Conservation (phyloP, 2,797 vertebrate genomes). For the Babyrousa celebensis region DNA sequence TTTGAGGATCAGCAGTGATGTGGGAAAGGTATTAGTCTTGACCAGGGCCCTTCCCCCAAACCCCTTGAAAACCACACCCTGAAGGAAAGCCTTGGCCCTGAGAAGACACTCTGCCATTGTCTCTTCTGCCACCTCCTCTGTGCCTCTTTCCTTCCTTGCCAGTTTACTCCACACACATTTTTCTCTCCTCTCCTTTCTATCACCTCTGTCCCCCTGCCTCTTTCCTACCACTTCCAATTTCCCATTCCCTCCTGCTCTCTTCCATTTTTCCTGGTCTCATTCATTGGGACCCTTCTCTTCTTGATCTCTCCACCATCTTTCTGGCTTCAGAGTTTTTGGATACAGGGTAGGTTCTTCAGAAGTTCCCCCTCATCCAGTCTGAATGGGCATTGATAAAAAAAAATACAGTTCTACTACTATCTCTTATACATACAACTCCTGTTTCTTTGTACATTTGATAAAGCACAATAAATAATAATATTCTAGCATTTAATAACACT, state of each 20-base stretch:
- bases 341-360: constrained; percentile 6
- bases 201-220: neutral
- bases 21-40: constrained; percentile 61
- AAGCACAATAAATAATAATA: constrained; percentile 27
- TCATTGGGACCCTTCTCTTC: constrained; percentile 49
- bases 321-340: constrained; percentile 43
- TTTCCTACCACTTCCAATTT: constrained; percentile 28
- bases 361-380: constrained; percentile 48
- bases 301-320: constrained; percentile 53
- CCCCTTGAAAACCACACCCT: constrained; percentile 41
- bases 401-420: constrained; percentile 56
- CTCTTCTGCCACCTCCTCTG: neutral
- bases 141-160: neutral
- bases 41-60: neutral
- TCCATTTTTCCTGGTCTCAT: constrained; percentile 55
- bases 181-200: constrained; percentile 37
- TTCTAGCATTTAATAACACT: constrained; percentile 46
- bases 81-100: constrained; percentile 37
- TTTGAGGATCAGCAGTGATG: constrained; percentile 54
- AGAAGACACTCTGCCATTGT: constrained; percentile 43
- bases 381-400: constrained; percentile 46
- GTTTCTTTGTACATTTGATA: constrained; percentile 56
- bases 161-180: neutral
- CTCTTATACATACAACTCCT: constrained; percentile 27
- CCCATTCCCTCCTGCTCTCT: neutral